Evolutionary conservation across 2,113 vertebrate species (phyloP).

Genomic region (Dinomys branickii): DNA sequence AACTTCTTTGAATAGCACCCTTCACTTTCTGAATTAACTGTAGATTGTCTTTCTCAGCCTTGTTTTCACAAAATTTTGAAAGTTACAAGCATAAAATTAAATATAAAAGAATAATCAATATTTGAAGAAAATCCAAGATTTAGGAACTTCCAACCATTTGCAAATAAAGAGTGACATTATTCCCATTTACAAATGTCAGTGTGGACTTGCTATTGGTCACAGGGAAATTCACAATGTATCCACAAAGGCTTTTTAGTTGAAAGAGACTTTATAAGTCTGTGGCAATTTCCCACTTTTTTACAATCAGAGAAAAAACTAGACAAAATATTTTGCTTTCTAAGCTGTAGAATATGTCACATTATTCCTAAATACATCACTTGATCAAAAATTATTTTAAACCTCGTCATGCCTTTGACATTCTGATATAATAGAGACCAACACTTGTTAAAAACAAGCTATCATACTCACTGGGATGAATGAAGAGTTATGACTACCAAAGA

Average conservation of each 20-base stretch:
- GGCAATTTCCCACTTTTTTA: neutral
- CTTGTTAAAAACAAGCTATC: neutral
- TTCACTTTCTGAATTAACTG: neutral
- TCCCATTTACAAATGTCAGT: neutral
- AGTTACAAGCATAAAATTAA: constrained; percentile 6
- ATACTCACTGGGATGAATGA: neutral
- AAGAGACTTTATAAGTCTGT: neutral
- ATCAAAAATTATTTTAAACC: neutral
- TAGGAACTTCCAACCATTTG: neutral
- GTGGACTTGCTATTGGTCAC: neutral
- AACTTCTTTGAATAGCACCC: neutral
- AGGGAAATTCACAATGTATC: neutral
- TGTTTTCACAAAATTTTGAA: constrained; percentile 6
- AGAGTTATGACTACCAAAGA: neutral
- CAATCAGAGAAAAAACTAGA: neutral
- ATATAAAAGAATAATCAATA: neutral
- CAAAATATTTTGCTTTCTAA: neutral
- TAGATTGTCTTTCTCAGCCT: neutral
- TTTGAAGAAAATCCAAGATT: neutral
- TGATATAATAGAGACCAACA: neutral
- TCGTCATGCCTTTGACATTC: neutral
- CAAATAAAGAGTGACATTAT: neutral
- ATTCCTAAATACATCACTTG: neutral
- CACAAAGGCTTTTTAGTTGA: neutral
- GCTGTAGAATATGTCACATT: neutral